Conservation (phyloP, 2,113 vertebrate species). For the Antechinus flavipes region DNA sequence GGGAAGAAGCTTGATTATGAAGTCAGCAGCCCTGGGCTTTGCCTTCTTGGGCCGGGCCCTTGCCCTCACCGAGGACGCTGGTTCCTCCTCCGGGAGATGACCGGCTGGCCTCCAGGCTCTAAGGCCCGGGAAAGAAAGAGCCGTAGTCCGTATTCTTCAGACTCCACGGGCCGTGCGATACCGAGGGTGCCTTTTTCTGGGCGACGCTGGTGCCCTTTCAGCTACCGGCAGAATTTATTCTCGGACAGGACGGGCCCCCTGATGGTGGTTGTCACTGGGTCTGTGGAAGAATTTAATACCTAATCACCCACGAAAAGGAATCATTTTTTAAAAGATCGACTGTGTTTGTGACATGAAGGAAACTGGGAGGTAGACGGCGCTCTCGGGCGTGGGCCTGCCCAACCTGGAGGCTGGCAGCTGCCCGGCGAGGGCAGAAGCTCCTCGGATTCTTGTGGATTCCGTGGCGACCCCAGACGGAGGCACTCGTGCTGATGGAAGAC, state of each 20-base stretch:
- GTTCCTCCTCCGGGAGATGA: neutral
- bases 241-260: neutral
- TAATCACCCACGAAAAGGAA: conserved; percentile 73
- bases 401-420: conserved; percentile 63
- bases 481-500: conserved; percentile 86
- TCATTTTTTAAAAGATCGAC: conserved; percentile 63
- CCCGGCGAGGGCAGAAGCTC: conserved; percentile 64
- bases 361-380: conserved; percentile 83
- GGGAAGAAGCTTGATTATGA: neutral
- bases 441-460: neutral
- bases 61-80: neutral
- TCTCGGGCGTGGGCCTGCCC: conserved; percentile 63
- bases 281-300: conserved; percentile 62
- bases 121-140: neutral
- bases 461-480: conserved; percentile 70
- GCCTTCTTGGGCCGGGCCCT: neutral
- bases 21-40: neutral
- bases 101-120: neutral
- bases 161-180: neutral
- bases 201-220: too few species aligned
- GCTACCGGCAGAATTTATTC: neutral
- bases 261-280: conserved; percentile 20
- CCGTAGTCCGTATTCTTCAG: neutral
- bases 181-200: neutral
- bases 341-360: conserved; percentile 72